Evolutionary conservation across 1,140 invertebrate species (phyloP), one percentile per base, ranked within the genome.

Genomic region (Aporrectodea caliginosa): DNA sequence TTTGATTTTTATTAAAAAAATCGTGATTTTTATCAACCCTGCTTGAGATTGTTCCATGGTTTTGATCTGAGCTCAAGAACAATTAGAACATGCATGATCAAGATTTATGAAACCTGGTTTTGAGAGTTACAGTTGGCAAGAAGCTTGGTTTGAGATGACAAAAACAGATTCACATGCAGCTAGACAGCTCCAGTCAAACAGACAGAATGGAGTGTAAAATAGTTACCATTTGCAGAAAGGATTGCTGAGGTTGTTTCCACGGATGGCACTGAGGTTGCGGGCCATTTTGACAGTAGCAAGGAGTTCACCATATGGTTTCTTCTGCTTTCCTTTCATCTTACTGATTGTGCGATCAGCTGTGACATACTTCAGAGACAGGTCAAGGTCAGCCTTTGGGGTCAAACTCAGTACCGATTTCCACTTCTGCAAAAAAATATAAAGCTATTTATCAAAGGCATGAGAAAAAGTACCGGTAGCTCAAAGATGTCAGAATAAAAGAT

Each of bases 211-310:
- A n/a, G n/a, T n/a, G n/a, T n/a, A n/a, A n/a, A n/a, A n/a, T 22
- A 58, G 22, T 86, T 89, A 98, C 96, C 95, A 95, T 92, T 98
- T 98, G 88, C 96, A 97, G 89, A 98, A 97, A 35, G 96, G 94
- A 90, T 98, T 96, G 73, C 95, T 95, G 12, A 92, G 92, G 34
- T 95, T 95, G 82, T 94, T 95, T 31, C 94, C 92, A 88, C 95
- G 94, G 27, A 93, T 92, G 29, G 94, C 92, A 83, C 91, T 91
- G 75, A 98, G 90, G 87, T 96, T 95, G 86, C 95, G 93, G 16
- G 96, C 96, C 88, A 97, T 95, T 89, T 97, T 98, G 14, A 98
- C 92, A 71, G 97, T 90, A 22, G 98, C 94, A 87, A 96, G 94
- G 33, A 98, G 90, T 43, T 94, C 91, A 1, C 96, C 96, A 82